Evolutionary conservation across 2,113 vertebrate species (phyloP).

Genomic region (Todiramphus chloris): DNA sequence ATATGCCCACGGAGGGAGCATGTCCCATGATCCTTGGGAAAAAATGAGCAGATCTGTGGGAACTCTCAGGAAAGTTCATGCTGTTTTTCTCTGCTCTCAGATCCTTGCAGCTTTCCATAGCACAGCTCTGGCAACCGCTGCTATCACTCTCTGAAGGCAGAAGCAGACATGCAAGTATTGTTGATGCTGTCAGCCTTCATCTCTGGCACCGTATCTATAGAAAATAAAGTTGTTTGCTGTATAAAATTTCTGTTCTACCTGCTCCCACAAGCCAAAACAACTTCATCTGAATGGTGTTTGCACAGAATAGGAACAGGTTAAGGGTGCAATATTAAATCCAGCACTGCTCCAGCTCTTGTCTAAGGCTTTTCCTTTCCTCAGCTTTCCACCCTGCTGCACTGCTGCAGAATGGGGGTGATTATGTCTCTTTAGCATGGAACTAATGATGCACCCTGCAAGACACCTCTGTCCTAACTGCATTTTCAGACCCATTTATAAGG

Average conservation of each 20-base stretch:
- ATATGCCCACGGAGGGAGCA: background rate
- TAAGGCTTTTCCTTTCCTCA: background rate
- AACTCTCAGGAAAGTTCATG: background rate
- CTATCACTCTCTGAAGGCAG: background rate
- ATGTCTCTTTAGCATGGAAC: background rate
- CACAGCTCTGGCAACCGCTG: background rate
- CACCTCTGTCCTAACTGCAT: background rate
- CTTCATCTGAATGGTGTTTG: background rate
- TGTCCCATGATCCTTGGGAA: background rate
- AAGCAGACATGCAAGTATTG: background rate
- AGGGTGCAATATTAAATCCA: background rate
- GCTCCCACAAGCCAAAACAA: background rate
- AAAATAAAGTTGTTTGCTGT: background rate
- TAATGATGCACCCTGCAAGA: background rate
- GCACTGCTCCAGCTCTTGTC: background rate
- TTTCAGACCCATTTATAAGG: background rate
- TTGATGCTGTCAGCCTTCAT: background rate
- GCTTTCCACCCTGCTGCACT: accelerated
- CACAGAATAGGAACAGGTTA: background rate
- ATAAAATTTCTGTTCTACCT: background rate
- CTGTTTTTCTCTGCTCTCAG: background rate
- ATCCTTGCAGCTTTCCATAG: background rate
- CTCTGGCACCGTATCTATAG: accelerated
- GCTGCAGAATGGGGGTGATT: background rate
- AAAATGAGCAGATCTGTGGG: background rate